Evolutionary conservation across 2,888 invertebrate species (phyloP).

Genomic region (Drosophila anomalata): DNA sequence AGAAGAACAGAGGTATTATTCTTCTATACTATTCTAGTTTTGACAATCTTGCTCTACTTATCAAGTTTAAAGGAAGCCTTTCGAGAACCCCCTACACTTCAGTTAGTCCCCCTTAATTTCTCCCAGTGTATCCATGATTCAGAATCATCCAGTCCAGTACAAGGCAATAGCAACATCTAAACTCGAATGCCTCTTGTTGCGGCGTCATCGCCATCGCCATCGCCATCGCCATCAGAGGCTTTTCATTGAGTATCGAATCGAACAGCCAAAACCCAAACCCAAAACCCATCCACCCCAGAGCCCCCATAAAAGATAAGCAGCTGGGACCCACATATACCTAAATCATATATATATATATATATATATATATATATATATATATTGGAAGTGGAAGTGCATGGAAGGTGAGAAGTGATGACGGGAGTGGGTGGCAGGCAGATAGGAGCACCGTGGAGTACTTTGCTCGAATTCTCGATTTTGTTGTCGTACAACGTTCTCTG

Average conservation of each 20-base stretch:
- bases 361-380: constrained; percentile 8
- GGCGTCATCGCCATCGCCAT: constrained; percentile 51
- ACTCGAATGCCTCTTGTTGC: constrained; percentile 23
- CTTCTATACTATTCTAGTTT: no score
- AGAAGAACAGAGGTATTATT: no score
- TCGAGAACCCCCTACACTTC: no score
- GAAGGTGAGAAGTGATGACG: constrained; percentile 4
- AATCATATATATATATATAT: constrained; percentile 1
- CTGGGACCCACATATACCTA: constrained; percentile 27
- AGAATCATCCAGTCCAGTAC: constrained; percentile 34
- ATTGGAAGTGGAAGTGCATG: constrained; percentile 15
- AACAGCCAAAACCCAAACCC: background rate
- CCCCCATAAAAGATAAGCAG: constrained; percentile 66
- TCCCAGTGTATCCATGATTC: constrained; percentile 56
- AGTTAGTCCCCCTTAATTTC: background rate
- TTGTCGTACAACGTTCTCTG: constrained; percentile 44
- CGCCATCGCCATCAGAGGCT: constrained; percentile 52
- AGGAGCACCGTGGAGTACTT: constrained; percentile 52
- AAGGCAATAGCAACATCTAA: background rate
- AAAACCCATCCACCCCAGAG: constrained; percentile 36
- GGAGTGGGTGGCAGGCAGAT: constrained; percentile 37
- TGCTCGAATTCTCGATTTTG: constrained; percentile 49
- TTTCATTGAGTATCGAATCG: constrained; percentile 66
- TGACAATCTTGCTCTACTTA: no score
- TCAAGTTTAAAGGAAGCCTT: no score